These are phyloP conservation scores for Norana najaformis DNA, from an alignment of 2,888 invertebrate genomes.

Conservation along the genomic window DNA sequence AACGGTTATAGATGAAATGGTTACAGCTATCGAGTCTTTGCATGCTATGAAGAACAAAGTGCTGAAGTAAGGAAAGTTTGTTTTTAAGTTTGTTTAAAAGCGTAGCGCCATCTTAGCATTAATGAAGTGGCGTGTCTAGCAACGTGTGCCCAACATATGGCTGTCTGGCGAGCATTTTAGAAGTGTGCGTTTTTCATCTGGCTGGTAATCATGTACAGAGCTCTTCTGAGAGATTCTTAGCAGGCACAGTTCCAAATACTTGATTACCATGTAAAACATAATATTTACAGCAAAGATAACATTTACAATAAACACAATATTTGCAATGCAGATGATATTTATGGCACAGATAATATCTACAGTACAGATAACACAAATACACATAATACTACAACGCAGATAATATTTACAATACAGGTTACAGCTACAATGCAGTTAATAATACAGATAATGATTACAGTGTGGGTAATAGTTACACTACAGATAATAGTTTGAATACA, in stretches of 20 bases:
- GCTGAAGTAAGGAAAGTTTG: not conserved
- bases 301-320: not conserved
- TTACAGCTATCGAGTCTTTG: not conserved
- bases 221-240: not conserved
- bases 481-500: not conserved
- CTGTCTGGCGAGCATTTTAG: too few relatives aligned
- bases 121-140: not conserved
- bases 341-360: not conserved
- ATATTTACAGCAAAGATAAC: not conserved
- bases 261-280: not conserved
- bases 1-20: not conserved
- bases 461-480: not conserved
- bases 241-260: too few relatives aligned
- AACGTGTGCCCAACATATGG: too few relatives aligned
- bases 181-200: not conserved
- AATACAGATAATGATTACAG: too few relatives aligned
- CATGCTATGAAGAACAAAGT: not conserved
- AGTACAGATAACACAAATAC: not conserved
- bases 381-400: not conserved
- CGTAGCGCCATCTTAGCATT: not conserved
- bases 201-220: not conserved
- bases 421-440: not conserved
- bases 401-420: not conserved
- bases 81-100: not conserved
- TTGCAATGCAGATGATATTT: not conserved